These are phyloP conservation scores for Proctacanthus coquilletti DNA, from an alignment of 1,140 invertebrate species.

Conservation along the genomic window DNA sequence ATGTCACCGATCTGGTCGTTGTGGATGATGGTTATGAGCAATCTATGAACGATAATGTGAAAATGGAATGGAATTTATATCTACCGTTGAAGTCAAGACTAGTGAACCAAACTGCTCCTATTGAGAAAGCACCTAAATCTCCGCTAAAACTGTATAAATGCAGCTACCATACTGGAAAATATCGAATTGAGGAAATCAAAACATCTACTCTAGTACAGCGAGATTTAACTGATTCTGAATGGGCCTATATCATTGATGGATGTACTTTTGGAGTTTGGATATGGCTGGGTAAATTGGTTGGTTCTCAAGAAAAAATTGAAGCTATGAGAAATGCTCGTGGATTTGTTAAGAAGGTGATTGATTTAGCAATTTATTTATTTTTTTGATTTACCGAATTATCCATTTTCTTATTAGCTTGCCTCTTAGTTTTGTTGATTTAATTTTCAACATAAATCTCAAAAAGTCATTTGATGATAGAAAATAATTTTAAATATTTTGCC, in stretches of 20 bases:
- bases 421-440: no score
- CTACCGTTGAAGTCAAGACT: slow-evolving; percentile 47
- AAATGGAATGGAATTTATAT: slow-evolving; percentile 47
- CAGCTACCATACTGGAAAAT: slow-evolving; percentile 61
- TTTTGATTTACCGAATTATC: not conserved
- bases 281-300: slow-evolving; percentile 70
- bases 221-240: slow-evolving; percentile 48
- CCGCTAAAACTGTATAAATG: slow-evolving; percentile 50
- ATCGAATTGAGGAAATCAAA: slow-evolving; percentile 77
- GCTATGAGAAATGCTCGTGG: slow-evolving; percentile 76
- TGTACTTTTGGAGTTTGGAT: slow-evolving; percentile 79
- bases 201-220: slow-evolving; percentile 60
- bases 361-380: not conserved
- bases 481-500: no score
- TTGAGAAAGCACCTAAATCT: slow-evolving; percentile 23
- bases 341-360: slow-evolving; percentile 58
- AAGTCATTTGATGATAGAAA: no score
- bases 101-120: slow-evolving; percentile 37
- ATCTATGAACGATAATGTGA: slow-evolving; percentile 44
- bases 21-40: slow-evolving; percentile 78
- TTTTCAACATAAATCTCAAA: no score
- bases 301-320: slow-evolving; percentile 50
- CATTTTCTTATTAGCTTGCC: not conserved
- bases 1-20: slow-evolving; percentile 43
- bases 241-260: slow-evolving; percentile 73